phyloP scores from a whole-genome alignment of 37 sponge, comb jelly and placozoan genomes.

The Halisarca cf. caerulea region DNA sequence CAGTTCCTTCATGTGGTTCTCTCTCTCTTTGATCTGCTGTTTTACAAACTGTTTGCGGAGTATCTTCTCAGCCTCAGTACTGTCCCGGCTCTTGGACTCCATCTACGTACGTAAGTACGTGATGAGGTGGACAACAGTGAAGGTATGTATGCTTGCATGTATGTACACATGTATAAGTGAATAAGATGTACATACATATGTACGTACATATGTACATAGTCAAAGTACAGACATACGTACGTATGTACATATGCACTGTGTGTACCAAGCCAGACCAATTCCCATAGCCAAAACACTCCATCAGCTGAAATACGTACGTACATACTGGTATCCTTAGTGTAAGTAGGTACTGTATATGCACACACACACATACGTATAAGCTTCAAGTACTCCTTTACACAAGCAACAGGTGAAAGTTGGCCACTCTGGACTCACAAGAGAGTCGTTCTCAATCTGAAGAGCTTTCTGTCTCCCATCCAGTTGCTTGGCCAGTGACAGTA shows the following conservation, averaged over 20 bases:
- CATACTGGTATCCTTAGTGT: too few relatives aligned
- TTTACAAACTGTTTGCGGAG: constrained; percentile 29
- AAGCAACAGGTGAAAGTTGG: too few relatives aligned
- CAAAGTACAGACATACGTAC: background rate
- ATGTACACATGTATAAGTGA: too few relatives aligned
- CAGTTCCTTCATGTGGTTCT: constrained; percentile 74
- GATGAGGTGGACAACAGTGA: too few relatives aligned
- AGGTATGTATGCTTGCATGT: too few relatives aligned
- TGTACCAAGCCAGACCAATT: too few relatives aligned
- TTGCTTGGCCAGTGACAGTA: constrained; percentile 55
- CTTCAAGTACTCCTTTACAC: background rate
- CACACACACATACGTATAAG: too few relatives aligned
- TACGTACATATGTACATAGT: background rate
- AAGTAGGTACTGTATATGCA: too few relatives aligned
- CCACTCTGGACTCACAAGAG: constrained; percentile 39
- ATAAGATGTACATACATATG: too few relatives aligned
- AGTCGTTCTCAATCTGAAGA: constrained; percentile 60
- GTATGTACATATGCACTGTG: too few relatives aligned
- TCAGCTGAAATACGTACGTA: background rate
- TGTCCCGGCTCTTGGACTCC: constrained; percentile 29
- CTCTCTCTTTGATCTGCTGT: constrained; percentile 74
- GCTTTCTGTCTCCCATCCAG: constrained; percentile 62
- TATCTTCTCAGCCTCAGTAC: constrained; percentile 17
- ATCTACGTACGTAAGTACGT: constrained; percentile 1
- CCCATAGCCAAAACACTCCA: too few relatives aligned